Base-by-base conservation (phyloP, 2,888 invertebrate species). In the Tethea ocularis region DNA sequence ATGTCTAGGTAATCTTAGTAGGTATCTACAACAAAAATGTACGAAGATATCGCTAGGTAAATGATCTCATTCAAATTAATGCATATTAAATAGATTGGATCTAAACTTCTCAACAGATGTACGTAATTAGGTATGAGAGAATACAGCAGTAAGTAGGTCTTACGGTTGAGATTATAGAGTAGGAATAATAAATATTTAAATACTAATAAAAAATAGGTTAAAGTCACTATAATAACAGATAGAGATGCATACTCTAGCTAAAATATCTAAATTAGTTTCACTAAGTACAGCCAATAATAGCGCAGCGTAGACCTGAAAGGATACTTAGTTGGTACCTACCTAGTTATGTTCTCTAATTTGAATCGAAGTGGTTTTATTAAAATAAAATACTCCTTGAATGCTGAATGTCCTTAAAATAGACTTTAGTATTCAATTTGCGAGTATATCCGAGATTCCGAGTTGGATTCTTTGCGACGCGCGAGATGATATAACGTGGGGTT, bases 361-460 rank as follows among this genome's bases (percentile, higher is more conserved):
- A 38, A 38, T 10, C 10, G 10, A 46, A 26, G n/a, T n/a, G 8
- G 11, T 20, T 53, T 11, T 53, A 29, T 10, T 17, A 53, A 17
- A 4, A 36, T 17, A 2, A 33, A 46, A 17, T 41, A 5, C 46
- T 46, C 20, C 7, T 46, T 46, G 56, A 67, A 64, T 69, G 62
- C 66, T 69, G 74, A 75, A 71, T 66, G 65, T 59, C 72, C 69
- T 67, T 69, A 70, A 69, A 71, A 71, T 78, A 73, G 65, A 33
- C 68, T 75, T 77, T 78, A 20, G 65, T 71, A 74, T 84, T 81
- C 71, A 80, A 80, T 83, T 83, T 81, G 74, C 68, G 63, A 68
- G 68, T 54, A 57, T 66, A 72, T 74, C 71, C 61, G 65, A 73
- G 69, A 62, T 60, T 60, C 51, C 24, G 53, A 60, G 11, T 8